These are phyloP conservation scores for Phortica magna DNA, from an alignment of 2,888 invertebrate species.

Conservation along the genomic window DNA sequence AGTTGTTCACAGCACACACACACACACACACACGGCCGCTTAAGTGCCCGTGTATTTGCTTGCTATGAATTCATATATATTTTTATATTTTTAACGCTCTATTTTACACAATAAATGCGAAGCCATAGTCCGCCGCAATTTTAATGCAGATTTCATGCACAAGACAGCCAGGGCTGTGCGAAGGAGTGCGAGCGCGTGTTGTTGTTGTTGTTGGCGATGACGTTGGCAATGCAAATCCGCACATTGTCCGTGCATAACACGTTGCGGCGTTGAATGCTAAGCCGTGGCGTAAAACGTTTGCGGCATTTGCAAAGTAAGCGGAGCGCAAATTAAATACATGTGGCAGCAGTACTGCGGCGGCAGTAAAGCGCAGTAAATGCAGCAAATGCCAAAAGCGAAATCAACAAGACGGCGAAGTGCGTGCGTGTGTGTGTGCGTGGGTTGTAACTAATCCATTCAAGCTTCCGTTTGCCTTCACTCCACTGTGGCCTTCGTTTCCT, in stretches of 20 bases:
- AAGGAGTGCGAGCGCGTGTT: background rate
- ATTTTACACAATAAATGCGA: conserved; percentile 28
- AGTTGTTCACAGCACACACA: conserved; percentile 57
- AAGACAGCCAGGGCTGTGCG: background rate
- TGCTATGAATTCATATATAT: conserved; percentile 15
- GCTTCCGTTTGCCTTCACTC: background rate
- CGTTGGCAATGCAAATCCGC: conserved; percentile 57
- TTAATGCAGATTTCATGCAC: conserved; percentile 63
- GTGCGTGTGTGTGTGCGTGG: background rate
- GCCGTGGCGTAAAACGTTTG: conserved; percentile 41
- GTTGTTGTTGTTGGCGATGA: background rate
- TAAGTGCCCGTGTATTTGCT: conserved; percentile 7
- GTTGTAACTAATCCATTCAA: background rate
- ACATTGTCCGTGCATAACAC: conserved; percentile 57
- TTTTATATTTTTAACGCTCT: conserved; percentile 28
- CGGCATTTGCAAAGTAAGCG: conserved; percentile 18
- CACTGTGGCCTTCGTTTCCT: background rate
- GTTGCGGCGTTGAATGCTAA: conserved; percentile 62
- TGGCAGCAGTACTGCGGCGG: background rate
- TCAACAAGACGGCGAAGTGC: background rate
- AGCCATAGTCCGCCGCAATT: conserved; percentile 53
- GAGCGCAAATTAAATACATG: conserved; percentile 24
- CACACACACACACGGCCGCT: background rate
- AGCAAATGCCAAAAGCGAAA: conserved; percentile 17
- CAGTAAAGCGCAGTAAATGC: background rate